These are phyloP conservation scores for Acanthaster planci DNA, from an alignment of 35 echinoderm and acorn worm species.

Conservation along the genomic window DNA sequence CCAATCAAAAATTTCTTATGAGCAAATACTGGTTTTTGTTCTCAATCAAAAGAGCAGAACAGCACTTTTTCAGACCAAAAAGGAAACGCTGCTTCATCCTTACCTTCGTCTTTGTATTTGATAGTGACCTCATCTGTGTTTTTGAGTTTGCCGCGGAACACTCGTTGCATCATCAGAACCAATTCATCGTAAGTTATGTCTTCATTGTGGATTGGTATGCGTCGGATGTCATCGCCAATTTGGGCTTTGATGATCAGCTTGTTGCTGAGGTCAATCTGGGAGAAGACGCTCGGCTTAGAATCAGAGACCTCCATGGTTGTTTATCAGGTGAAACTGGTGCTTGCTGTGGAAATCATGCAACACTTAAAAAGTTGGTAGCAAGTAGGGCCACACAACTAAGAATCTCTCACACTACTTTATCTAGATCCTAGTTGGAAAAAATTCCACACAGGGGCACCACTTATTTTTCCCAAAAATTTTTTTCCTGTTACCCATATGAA, in stretches of 20 bases:
- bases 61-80: not conserved
- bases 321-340: no score
- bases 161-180: conserved; percentile 98
- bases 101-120: conserved; percentile 99
- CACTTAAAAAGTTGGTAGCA: no score
- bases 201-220: conserved; percentile 95
- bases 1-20: not conserved
- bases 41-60: no score
- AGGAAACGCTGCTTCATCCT: not conserved
- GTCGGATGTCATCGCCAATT: conserved; percentile 92
- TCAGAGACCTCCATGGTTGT: conserved; percentile 3
- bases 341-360: no score
- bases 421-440: no score
- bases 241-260: conserved; percentile 98
- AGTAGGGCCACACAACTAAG: no score
- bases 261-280: conserved; percentile 97
- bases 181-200: conserved; percentile 94
- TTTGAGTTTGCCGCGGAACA: conserved; percentile 89
- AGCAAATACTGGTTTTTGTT: not conserved
- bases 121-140: conserved; percentile 90
- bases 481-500: no score
- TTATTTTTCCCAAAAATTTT: no score
- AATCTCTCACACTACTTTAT: no score
- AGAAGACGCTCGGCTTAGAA: conserved; percentile 25
- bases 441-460: no score